Percentiles rank a stretch among this genome's conserved stretches.
Conservation (phyloP, 2,797 vertebrate species). For the Garrulus glandarius region DNA sequence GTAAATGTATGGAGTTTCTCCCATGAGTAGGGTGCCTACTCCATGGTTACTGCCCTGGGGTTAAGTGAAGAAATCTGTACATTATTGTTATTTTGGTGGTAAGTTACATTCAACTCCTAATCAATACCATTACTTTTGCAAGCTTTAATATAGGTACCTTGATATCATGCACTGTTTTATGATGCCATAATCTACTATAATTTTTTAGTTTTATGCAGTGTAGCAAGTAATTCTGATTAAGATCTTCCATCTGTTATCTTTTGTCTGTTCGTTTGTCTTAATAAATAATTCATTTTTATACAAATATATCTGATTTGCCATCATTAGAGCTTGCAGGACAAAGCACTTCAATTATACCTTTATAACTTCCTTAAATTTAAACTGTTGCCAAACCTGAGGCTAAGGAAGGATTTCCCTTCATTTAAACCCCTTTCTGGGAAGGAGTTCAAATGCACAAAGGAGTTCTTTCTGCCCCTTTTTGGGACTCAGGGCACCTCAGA, state of each 20-base stretch:
- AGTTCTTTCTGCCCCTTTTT: background rate
- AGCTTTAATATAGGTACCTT: background rate
- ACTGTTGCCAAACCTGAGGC: background rate
- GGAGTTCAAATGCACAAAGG: no score
- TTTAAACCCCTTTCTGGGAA: background rate
- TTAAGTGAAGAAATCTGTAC: background rate
- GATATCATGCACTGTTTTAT: background rate
- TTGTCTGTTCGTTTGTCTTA: background rate
- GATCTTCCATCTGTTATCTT: background rate
- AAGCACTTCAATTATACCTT: background rate
- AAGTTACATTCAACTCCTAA: background rate
- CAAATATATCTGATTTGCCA: background rate
- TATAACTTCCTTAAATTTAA: background rate
- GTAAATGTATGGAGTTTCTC: background rate
- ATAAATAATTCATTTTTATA: background rate
- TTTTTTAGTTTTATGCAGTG: background rate
- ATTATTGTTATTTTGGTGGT: background rate
- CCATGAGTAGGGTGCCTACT: background rate
- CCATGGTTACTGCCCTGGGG: background rate
- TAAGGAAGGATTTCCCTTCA: background rate
- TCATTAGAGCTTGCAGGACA: background rate
- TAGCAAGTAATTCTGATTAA: background rate
- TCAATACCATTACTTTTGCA: background rate
- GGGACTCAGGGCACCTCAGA: background rate
- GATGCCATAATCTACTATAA: background rate